Percentiles rank a stretch among this genome's conserved stretches.
These are phyloP conservation scores for Hyperoplus lanceolatus DNA, from an alignment of 2,797 vertebrate species.

Conservation along the genomic window DNA sequence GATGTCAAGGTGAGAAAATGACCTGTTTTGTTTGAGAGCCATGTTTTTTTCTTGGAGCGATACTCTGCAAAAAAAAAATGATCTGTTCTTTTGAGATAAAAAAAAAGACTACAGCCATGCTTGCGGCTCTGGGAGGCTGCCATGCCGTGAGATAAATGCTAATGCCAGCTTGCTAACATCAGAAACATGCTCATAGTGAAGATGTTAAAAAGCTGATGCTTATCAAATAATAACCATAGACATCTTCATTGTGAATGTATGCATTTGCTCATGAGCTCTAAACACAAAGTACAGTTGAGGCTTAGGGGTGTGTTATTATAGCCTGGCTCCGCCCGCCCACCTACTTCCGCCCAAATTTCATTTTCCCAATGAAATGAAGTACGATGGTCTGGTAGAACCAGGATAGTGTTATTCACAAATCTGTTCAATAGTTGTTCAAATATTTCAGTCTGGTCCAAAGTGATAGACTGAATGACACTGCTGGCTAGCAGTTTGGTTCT, in stretches of 20 bases:
- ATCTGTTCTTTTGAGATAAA: background rate
- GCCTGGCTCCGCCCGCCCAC: too few species aligned
- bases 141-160: background rate
- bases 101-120: background rate
- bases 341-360: too few species aligned
- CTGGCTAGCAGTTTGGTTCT: too few species aligned
- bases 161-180: background rate
- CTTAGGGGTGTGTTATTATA: too few species aligned
- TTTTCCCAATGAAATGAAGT: too few species aligned
- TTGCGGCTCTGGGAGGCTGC: background rate
- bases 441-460: too few species aligned
- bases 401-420: too few species aligned
- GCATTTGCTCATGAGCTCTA: background rate
- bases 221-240: too few species aligned
- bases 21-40: constrained; percentile 31
- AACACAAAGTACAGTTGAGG: too few species aligned
- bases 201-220: background rate
- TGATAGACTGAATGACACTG: too few species aligned
- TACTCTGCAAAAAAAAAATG: background rate
- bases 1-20: constrained; percentile 31
- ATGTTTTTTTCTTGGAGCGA: constrained; percentile 18
- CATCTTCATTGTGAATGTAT: background rate
- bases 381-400: too few species aligned
- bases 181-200: background rate
- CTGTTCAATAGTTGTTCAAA: too few species aligned